Conservation (phyloP, 2,113 vertebrate species). For the Bufo gargarizans region DNA sequence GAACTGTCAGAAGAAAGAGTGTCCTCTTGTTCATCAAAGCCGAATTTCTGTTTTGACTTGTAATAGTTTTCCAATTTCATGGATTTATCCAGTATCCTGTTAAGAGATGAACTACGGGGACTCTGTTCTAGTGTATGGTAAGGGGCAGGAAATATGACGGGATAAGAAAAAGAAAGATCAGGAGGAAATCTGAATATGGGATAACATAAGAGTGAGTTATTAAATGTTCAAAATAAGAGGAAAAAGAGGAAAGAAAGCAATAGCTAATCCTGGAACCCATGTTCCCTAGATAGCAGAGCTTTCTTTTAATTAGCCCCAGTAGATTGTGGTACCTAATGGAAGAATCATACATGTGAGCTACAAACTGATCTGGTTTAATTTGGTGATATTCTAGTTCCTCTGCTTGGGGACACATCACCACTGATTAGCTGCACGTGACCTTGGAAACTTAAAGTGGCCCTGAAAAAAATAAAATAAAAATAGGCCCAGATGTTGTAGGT, state of each 20-base stretch:
- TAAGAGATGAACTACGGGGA: constrained; percentile 69
- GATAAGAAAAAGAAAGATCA: not conserved
- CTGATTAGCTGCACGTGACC: too few species aligned
- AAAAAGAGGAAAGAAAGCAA: not conserved
- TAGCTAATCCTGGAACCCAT: not conserved
- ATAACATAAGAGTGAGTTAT: not conserved
- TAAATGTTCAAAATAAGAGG: not conserved
- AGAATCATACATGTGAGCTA: too few species aligned
- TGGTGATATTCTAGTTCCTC: too few species aligned
- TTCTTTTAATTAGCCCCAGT: too few species aligned
- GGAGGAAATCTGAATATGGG: not conserved
- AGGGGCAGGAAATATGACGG: not conserved
- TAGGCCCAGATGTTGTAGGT: too few species aligned
- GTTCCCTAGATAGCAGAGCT: not conserved
- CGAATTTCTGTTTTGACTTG: constrained; percentile 58
- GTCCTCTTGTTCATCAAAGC: constrained; percentile 61
- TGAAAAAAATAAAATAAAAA: too few species aligned
- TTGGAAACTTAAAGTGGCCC: too few species aligned
- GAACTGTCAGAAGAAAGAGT: constrained; percentile 55
- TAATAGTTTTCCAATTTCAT: constrained; percentile 61
- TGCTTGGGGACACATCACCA: too few species aligned
- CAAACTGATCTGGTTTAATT: too few species aligned
- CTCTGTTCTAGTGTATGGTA: constrained; percentile 63
- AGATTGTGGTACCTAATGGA: too few species aligned
- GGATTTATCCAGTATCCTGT: constrained; percentile 69